Conservation (phyloP, 2,797 vertebrate species). For the Eupleurogrammus muticus region DNA sequence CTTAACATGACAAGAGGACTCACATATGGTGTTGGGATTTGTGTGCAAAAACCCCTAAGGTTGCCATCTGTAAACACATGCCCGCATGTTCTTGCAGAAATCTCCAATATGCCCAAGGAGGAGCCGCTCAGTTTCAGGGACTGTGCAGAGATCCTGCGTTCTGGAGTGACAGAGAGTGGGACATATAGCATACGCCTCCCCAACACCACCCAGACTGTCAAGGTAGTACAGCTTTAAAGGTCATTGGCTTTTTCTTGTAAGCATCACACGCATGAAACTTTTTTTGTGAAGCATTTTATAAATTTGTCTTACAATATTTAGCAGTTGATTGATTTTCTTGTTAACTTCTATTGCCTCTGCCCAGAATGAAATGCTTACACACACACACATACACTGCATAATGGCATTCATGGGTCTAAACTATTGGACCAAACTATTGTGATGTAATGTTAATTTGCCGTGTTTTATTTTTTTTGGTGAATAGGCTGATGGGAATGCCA, state of each 20-base stretch:
- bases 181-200: constrained; percentile 81
- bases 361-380: constrained; percentile 14
- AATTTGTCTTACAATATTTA: constrained; percentile 21
- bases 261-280: constrained; percentile 57
- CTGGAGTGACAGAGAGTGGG: constrained; percentile 83
- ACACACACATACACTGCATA: not conserved
- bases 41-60: constrained; percentile 36
- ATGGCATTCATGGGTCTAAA: constrained; percentile 48
- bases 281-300: constrained; percentile 16
- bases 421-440: constrained; percentile 34
- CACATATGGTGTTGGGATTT: constrained; percentile 46
- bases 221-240: constrained; percentile 78
- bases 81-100: constrained; percentile 73
- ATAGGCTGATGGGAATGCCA: constrained; percentile 63
- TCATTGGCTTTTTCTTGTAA: constrained; percentile 65
- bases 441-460: constrained; percentile 57
- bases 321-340: constrained; percentile 15
- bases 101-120: constrained; percentile 72
- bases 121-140: constrained; percentile 80
- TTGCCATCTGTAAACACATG: constrained; percentile 53
- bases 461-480: constrained; percentile 29
- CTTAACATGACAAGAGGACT: constrained; percentile 35
- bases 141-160: constrained; percentile 85
- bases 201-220: constrained; percentile 82
- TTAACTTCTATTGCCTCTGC: constrained; percentile 17